Evolutionary conservation across 2,113 vertebrate genomes (phyloP), one percentile per base, ranked within the genome.

Genomic region (Ptychochromis oligacanthus): DNA sequence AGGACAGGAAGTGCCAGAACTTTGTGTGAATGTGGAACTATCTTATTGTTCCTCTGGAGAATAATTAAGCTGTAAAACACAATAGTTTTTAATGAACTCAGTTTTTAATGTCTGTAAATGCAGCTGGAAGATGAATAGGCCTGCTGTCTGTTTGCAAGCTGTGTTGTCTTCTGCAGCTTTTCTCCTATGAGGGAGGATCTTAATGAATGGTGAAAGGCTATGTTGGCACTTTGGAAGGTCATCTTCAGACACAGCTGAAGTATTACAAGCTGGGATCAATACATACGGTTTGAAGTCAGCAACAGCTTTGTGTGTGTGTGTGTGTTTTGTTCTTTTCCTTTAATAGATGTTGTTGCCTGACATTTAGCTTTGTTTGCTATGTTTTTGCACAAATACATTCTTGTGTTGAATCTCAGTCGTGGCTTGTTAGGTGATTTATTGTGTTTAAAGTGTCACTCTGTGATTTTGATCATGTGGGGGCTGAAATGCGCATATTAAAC

Each of bases 181-280:
- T 20, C 55, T 43, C 34, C 24, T 64, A n/a, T 22, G 22, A 70
- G 74, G 36, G 28, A 74, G 49, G 14, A n/a, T 79, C 18, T 13
- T 77, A 87, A 86, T 77, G 34, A 82, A 82, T 57, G 43, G 31
- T 78, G 52, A 77, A 59, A 40, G 55, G 38, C 80, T 83, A 46
- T 26, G 62, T 58, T 67, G 60, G 81, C 64, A 49, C 38, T 78
- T 78, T 79, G 18, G 59, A 88, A 87, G 83, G 81, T 85, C 88
- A 88, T 77, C 76, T 56, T 77, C 81, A 84, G 49, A 81, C 75
- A 57, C 22, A 49, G 76, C 54, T 31, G 67, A 83, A 85, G 79
- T 83, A 60, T 83, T 81, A 24, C n/a, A 77, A 20, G 40, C 61
- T 10, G 9, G 40, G 22, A 80, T 86, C 80, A 12, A 89, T 86